Conservation (phyloP, 2,113 vertebrate genomes). For the Sceloporus tristichus region DNA sequence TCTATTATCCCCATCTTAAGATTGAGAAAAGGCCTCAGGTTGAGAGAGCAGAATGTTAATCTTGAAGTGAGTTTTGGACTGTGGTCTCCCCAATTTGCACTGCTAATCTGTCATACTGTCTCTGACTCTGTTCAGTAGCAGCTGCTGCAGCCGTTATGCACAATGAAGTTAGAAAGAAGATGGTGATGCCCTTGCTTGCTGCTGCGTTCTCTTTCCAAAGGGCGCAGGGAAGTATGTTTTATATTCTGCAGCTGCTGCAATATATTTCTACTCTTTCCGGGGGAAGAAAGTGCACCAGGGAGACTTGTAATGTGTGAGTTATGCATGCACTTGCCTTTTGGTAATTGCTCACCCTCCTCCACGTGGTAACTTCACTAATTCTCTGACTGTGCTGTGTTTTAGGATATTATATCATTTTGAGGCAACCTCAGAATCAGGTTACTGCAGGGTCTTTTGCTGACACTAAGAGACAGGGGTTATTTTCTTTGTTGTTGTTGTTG, state of each 20-base stretch:
- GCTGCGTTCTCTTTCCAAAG: background rate
- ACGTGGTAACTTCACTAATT: background rate
- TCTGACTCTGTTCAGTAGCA: background rate
- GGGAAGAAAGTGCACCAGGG: constrained; percentile 8
- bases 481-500: too few relatives aligned
- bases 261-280: background rate
- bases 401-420: background rate
- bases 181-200: background rate
- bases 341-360: constrained; percentile 3
- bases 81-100: background rate
- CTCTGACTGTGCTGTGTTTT: background rate
- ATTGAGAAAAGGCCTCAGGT: too few relatives aligned
- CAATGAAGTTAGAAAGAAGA: background rate
- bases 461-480: background rate
- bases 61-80: background rate
- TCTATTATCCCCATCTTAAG: background rate
- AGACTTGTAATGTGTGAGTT: background rate
- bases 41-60: background rate
- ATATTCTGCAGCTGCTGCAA: background rate
- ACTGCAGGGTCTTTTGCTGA: background rate
- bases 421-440: background rate
- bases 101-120: background rate
- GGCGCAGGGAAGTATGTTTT: background rate
- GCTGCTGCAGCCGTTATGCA: background rate
- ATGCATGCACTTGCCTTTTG: background rate